Conservation (phyloP, 2,797 vertebrate genomes). For the Neomorphus geoffroyi region DNA sequence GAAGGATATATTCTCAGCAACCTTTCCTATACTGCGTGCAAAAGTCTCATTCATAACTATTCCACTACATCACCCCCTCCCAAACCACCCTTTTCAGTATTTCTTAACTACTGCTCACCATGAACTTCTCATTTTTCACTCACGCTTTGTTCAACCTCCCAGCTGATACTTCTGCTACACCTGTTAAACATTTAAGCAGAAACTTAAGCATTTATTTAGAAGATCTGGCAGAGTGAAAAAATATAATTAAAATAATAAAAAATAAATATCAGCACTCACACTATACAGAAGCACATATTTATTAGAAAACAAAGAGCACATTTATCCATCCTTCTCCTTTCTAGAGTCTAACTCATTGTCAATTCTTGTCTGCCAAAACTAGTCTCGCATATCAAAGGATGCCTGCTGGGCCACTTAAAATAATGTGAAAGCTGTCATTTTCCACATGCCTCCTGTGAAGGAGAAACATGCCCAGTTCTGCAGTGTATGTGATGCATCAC, state of each 20-base stretch:
- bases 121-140: background rate
- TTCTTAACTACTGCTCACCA: background rate
- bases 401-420: background rate
- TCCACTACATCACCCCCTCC: background rate
- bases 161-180: background rate
- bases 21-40: background rate
- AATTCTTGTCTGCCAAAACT: background rate
- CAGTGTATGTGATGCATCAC: rapidly evolving
- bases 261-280: background rate
- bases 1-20: background rate
- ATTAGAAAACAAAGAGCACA: background rate
- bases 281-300: background rate
- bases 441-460: background rate
- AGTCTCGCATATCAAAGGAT: background rate
- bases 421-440: background rate
- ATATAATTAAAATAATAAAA: background rate
- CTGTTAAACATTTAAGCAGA: background rate
- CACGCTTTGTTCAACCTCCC: background rate
- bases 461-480: background rate
- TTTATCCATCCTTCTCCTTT: background rate
- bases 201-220: background rate
- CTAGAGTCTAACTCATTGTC: background rate
- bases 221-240: background rate
- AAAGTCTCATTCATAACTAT: background rate
- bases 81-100: background rate